Base-by-base conservation (phyloP, 2,888 invertebrate genomes). In the Plagodis pulveraria region DNA sequence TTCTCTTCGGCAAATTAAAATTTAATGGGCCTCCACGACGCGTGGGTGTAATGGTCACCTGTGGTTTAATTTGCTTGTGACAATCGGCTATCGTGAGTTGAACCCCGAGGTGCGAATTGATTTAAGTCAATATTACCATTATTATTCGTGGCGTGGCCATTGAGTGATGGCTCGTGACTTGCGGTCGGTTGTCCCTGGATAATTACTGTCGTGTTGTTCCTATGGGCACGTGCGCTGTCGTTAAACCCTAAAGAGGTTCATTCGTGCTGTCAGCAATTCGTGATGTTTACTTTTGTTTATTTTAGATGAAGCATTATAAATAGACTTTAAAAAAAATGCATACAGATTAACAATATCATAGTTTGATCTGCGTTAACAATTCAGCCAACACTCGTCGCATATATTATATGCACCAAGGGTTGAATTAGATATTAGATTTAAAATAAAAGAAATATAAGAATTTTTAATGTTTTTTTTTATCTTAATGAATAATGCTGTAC, bases 191-290 rank as follows among this genome's bases (percentile, higher is more conserved):
- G 89, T 89, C 74, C 70, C 69, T 70, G 62, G 73, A 79, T 84
- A 84, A 84, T 86, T 83, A 81, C 68, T 76, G 83, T 89, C 87
- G 87, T 88, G 88, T 86, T 83, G 74, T 74, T 78, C 72, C 68
- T 71, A 74, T 71, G 76, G 76, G 80, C 88, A 87, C 89, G 89
- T 89, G 86, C 75, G 76, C 74, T 71, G 80, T 73, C 71, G 78
- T 80, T 81, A 83, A 78, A 76, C 69, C 74, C 72, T 82, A 86
- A 86, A 78, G 82, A 86, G 83, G 85, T 83, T 81, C 78, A 81
- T 82, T 84, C 87, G 88, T 89, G 88, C 76, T 71, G 74, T 72
- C 71, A 67, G 70, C 69, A 72, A 73, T 69, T 77, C 80, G 80
- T 78, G 77, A 69, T 71, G 71, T 70, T 63, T 33, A 48, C 51